Evolutionary conservation across 2,888 invertebrate species (phyloP).

Genomic region (Pediacus dermestoides): DNA sequence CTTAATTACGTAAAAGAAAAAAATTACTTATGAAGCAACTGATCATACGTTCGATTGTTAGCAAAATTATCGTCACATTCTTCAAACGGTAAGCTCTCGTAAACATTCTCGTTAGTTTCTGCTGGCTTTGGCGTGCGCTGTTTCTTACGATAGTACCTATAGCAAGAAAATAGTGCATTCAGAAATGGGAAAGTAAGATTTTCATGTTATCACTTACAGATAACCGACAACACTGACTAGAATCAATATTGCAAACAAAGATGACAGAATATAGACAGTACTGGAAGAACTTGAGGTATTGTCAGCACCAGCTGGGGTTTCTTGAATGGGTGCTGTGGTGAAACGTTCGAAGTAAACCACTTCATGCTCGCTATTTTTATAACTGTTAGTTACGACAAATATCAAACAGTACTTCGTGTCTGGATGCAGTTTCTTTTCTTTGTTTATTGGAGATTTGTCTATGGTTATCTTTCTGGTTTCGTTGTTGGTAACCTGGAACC

Average conservation of each 20-base stretch:
- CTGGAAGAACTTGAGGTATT: slow-evolving; percentile 19
- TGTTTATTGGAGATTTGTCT: too few species aligned
- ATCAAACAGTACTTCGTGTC: slow-evolving; percentile 42
- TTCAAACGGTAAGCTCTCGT: slow-evolving; percentile 44
- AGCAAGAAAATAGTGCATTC: background rate
- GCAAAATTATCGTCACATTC: slow-evolving; percentile 35
- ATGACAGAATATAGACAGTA: slow-evolving; percentile 32
- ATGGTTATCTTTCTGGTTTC: slow-evolving; percentile 32
- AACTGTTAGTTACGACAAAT: slow-evolving; percentile 40
- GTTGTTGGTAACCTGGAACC: slow-evolving; percentile 27
- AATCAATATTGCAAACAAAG: too few species aligned
- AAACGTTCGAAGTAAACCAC: slow-evolving; percentile 41
- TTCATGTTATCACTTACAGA: background rate
- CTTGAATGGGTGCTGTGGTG: slow-evolving; percentile 8
- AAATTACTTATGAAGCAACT: slow-evolving; percentile 35
- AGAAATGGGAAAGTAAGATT: slow-evolving; percentile 1
- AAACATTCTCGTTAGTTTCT: slow-evolving; percentile 33
- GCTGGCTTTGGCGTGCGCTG: slow-evolving; percentile 10
- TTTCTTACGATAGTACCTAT: background rate
- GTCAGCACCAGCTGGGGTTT: slow-evolving; percentile 6
- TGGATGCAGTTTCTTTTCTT: slow-evolving; percentile 29
- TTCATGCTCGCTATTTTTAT: slow-evolving; percentile 36
- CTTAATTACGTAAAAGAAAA: too few species aligned
- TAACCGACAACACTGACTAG: slow-evolving; percentile 11
- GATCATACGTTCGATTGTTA: slow-evolving; percentile 39